Evolutionary conservation across 2,888 invertebrate genomes (phyloP).

Genomic region (Halictus quadricinctus): DNA sequence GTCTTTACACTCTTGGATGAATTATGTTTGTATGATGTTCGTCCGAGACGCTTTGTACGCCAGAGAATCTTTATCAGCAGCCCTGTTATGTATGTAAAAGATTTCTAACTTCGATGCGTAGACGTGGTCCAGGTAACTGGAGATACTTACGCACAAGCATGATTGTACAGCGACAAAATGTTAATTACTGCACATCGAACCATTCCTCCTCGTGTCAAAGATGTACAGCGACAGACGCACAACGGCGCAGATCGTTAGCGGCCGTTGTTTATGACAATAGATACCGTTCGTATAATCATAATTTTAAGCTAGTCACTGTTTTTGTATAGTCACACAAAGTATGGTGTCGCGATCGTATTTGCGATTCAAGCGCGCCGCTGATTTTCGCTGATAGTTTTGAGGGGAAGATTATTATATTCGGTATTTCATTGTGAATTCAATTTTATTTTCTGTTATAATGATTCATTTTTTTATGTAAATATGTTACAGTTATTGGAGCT

Average conservation of each 20-base stretch:
- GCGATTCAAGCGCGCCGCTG: constrained; percentile 20
- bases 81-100: constrained; percentile 53
- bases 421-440: not conserved
- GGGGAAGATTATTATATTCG: not conserved
- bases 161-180: constrained; percentile 43
- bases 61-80: constrained; percentile 37
- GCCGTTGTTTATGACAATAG: constrained; percentile 48
- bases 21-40: not conserved
- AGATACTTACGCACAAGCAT: constrained; percentile 45
- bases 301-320: constrained; percentile 66
- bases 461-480: not conserved
- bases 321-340: constrained; percentile 51
- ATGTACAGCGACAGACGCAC: constrained; percentile 8
- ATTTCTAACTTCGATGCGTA: constrained; percentile 50
- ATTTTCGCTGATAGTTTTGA: not conserved
- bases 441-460: not conserved
- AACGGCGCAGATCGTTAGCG: constrained; percentile 23
- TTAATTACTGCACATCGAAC: constrained; percentile 36
- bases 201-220: not conserved
- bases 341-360: not conserved
- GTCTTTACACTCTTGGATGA: not conserved
- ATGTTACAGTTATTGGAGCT: not conserved
- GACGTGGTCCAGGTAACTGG: constrained; percentile 55
- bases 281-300: constrained; percentile 54
- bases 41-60: constrained; percentile 12